Conservation (phyloP, 2,888 invertebrate species). For the Spilarctia lutea region DNA sequence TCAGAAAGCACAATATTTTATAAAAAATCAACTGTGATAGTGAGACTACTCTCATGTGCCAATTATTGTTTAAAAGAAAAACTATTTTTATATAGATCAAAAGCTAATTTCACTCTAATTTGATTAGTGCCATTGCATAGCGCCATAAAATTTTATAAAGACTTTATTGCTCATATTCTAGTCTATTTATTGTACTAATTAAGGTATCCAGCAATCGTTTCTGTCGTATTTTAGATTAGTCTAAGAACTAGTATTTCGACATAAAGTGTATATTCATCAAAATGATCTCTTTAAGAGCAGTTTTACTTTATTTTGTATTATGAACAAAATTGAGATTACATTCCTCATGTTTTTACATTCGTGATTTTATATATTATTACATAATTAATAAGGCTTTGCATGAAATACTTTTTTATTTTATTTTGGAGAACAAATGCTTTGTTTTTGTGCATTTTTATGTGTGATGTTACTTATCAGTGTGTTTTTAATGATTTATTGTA, state of each 20-base stretch:
- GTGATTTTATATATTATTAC: constrained; percentile 37
- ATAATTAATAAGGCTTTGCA: constrained; percentile 37
- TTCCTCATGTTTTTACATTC: constrained; percentile 63
- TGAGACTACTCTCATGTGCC: constrained; percentile 73
- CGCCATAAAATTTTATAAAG: constrained; percentile 76
- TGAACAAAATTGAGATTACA: constrained; percentile 68
- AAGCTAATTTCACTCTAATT: constrained; percentile 45
- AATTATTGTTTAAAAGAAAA: constrained; percentile 55
- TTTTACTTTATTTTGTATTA: constrained; percentile 48
- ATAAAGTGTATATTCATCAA: constrained; percentile 39
- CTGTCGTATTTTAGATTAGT: constrained; percentile 42
- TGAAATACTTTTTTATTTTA: constrained; percentile 33
- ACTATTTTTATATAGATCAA: constrained; percentile 48
- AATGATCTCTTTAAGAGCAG: constrained; percentile 67
- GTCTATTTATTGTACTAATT: constrained; percentile 74
- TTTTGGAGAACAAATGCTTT: constrained; percentile 43
- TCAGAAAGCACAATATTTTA: constrained; percentile 67
- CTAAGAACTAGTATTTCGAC: constrained; percentile 41
- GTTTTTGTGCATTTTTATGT: constrained; percentile 49
- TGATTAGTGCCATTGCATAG: constrained; percentile 74
- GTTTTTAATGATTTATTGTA: constrained; percentile 59
- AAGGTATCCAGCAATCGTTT: constrained; percentile 44
- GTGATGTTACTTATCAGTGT: constrained; percentile 61
- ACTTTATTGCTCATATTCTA: constrained; percentile 85
- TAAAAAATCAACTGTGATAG: constrained; percentile 77